phyloP scores from a whole-genome alignment of 2,888 invertebrate species.

The Dimorphilus gyrociliatus region DNA sequence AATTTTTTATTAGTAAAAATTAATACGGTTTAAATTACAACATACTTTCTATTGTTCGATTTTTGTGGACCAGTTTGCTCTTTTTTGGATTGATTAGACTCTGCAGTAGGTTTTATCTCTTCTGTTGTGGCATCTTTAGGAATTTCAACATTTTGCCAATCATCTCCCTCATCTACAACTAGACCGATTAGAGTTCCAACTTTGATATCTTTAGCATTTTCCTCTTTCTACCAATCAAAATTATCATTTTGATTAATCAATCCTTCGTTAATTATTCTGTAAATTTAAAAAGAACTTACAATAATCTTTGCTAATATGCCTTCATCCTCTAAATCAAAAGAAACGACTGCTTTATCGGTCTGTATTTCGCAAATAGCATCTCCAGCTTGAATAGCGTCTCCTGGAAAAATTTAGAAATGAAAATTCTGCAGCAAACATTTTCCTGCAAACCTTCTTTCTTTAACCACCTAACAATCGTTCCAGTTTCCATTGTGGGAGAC shows the following conservation, averaged over 20 bases:
- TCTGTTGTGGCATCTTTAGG: conserved; percentile 12
- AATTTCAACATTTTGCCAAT: conserved; percentile 43
- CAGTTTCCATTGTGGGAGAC: conserved; percentile 91
- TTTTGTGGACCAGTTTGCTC: too few species aligned
- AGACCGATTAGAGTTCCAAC: conserved; percentile 45
- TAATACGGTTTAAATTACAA: too few species aligned
- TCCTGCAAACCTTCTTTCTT: conserved; percentile 41
- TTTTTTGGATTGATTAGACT: too few species aligned
- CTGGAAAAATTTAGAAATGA: conserved; percentile 71
- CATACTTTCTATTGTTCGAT: too few species aligned
- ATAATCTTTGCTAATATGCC: conserved; percentile 89
- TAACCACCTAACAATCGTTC: conserved; percentile 88
- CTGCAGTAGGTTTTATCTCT: background rate
- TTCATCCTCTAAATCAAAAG: conserved; percentile 93
- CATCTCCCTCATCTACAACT: conserved; percentile 46
- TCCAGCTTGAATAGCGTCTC: conserved; percentile 44
- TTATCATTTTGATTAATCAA: background rate
- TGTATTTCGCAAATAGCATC: conserved; percentile 62
- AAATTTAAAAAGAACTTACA: conserved; percentile 38
- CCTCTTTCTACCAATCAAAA: conserved; percentile 30
- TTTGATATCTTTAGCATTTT: conserved; percentile 44
- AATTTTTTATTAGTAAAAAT: too few species aligned
- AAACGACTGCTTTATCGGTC: conserved; percentile 98
- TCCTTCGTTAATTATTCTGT: background rate
- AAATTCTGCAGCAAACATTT: background rate